These are phyloP conservation scores for Listronotus oregonensis DNA, from an alignment of 1,140 invertebrate genomes.

Conservation along the genomic window DNA sequence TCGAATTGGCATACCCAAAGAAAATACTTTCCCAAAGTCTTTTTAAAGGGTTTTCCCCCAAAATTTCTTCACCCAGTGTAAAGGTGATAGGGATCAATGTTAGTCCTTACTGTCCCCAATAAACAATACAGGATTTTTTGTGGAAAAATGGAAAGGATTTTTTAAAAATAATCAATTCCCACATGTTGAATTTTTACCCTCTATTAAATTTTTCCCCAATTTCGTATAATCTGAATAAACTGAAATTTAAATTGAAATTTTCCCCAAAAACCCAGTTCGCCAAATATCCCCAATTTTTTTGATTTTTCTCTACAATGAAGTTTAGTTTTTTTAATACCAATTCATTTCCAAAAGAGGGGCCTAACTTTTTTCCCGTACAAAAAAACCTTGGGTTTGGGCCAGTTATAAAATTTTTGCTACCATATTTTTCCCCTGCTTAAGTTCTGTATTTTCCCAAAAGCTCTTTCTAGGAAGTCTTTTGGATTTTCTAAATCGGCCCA, in stretches of 20 bases:
- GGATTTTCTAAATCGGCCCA: conserved; percentile 83
- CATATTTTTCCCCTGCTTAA: conserved; percentile 49
- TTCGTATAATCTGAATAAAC: conserved; percentile 65
- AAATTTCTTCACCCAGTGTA: conserved; percentile 59
- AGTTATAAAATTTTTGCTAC: conserved; percentile 56
- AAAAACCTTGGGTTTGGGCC: conserved; percentile 30
- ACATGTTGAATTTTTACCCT: no score
- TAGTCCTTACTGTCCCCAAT: conserved; percentile 61
- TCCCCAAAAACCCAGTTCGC: conserved; percentile 64
- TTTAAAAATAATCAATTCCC: conserved; percentile 64
- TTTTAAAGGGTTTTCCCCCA: conserved; percentile 48
- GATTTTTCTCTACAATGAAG: conserved; percentile 66
- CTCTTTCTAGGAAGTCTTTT: conserved; percentile 81
- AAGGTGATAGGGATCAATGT: conserved; percentile 63
- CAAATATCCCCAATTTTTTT: conserved; percentile 60
- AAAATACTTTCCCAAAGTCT: conserved; percentile 50
- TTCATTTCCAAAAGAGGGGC: conserved; percentile 71
- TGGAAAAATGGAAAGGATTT: conserved; percentile 69
- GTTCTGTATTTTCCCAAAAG: conserved; percentile 71
- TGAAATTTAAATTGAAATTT: conserved; percentile 82
- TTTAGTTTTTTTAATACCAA: conserved; percentile 69
- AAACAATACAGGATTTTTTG: conserved; percentile 66
- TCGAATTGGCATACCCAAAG: conserved; percentile 59
- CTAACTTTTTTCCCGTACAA: conserved; percentile 65
- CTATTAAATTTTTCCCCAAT: conserved; percentile 52